Conservation (phyloP, 2,113 vertebrate species). For the Chauna torquata region DNA sequence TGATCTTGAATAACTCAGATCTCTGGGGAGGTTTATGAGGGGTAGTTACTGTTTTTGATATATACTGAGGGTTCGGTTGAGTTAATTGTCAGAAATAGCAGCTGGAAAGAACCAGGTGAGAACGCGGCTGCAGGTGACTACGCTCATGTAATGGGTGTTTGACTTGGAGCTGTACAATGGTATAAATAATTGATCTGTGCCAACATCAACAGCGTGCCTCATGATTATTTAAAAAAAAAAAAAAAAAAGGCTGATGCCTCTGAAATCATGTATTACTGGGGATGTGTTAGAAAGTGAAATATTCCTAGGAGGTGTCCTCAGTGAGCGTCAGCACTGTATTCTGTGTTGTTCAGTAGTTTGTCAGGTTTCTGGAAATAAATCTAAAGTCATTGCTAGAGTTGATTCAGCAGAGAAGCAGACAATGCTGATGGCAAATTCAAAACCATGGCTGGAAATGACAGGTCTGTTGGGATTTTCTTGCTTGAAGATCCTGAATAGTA, state of each 20-base stretch:
- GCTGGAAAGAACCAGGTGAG: neutral
- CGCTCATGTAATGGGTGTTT: slow-evolving; percentile 13
- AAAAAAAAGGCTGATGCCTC: neutral
- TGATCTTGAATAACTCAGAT: neutral
- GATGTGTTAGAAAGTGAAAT: neutral
- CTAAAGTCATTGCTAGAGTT: neutral
- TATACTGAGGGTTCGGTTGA: neutral
- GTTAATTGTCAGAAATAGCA: neutral
- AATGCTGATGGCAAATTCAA: neutral
- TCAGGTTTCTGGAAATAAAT: neutral
- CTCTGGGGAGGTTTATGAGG: neutral
- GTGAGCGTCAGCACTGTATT: neutral
- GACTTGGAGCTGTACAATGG: slow-evolving; percentile 15
- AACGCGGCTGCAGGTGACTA: neutral
- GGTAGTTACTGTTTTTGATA: neutral
- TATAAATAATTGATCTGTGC: slow-evolving; percentile 54
- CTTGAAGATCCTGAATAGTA: neutral
- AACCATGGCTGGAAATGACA: neutral
- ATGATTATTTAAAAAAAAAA: slow-evolving; percentile 14
- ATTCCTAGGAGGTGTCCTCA: neutral
- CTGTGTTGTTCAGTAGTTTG: neutral
- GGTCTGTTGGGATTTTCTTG: neutral
- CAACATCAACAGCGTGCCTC: slow-evolving; percentile 54
- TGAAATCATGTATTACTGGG: neutral
- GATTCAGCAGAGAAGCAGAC: neutral